Base-by-base conservation (phyloP, 2,888 invertebrate genomes). In the Drosophila sordidapex region DNA sequence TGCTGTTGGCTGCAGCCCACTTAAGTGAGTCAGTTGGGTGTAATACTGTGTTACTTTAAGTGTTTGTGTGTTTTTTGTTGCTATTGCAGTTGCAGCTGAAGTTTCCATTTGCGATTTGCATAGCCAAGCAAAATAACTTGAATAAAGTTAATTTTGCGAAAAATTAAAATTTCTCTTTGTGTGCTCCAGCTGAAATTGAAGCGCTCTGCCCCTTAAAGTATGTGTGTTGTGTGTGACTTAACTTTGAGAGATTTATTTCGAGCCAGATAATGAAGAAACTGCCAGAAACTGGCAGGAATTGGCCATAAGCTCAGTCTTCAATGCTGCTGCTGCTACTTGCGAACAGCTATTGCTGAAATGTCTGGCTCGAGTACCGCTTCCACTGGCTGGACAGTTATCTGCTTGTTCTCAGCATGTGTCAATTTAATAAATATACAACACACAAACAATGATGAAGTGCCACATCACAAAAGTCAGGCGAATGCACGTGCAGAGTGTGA, bases 361-460 rank as follows among this genome's bases (percentile, higher is more conserved):
- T 18, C 11, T 33, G 58, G 5, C 21, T 25, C 21, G 18, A 57
- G 15, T 15, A 61, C 18, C n/a, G 51, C 66, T 51, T 56, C 18
- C 49, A 21, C 31, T 49, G 49, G 49, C 36, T 65, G 74, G 38
- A 38, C 68, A 81, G 74, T 64, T 80, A 68, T 78, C 82, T 75
- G 74, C 57, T 33, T 60, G 76, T 81, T 88, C 88, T 83, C 87
- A 87, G 88, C 81, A 86, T 83, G 88, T 87, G 86, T 87, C 88
- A 87, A 87, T 87, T 87, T 86, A 79, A 88, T 83, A 88, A 82
- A 76, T 76, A 56, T 60, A 83, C 66, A 80, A 78, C 56, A 74
- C 81, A 83, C 72, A 79, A 81, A 81, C 76, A 81, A 75, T 83
- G 76, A 81, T 83, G 74, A 74, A 83, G 70, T 66, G 71, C 65